These are phyloP conservation scores for fruit fly (Drosophila melanogaster) DNA, from an alignment of 1,140 invertebrate genomes.

Conservation along the genomic window DNA sequence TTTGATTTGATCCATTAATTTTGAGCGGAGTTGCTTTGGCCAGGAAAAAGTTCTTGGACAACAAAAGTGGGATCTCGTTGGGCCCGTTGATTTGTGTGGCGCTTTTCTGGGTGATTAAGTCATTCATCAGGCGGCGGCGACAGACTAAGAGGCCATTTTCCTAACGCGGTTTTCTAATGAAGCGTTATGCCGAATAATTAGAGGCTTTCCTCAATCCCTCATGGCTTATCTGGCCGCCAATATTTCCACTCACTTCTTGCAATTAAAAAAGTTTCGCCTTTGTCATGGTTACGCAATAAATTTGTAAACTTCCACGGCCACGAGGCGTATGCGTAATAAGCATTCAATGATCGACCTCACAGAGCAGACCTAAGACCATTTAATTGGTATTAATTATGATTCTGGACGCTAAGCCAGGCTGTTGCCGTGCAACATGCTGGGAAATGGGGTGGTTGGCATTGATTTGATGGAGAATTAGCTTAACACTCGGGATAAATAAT, in stretches of 20 bases:
- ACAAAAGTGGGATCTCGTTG: slow-evolving; percentile 35
- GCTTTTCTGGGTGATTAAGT: slow-evolving; percentile 80
- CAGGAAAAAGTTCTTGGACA: slow-evolving; percentile 59
- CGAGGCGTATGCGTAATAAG: slow-evolving; percentile 65
- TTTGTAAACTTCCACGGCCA: slow-evolving; percentile 24
- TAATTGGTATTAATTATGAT: slow-evolving; percentile 60
- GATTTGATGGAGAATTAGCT: neutral
- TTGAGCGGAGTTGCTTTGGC: slow-evolving; percentile 50
- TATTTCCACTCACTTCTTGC: slow-evolving; percentile 36
- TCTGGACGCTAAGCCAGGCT: slow-evolving; percentile 23
- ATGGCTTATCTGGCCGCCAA: slow-evolving; percentile 19
- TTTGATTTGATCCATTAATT: slow-evolving; percentile 79
- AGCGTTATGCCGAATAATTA: slow-evolving; percentile 71
- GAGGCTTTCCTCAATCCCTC: slow-evolving; percentile 27
- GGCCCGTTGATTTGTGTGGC: slow-evolving; percentile 72
- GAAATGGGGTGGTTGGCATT: neutral
- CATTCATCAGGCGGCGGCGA: slow-evolving; percentile 64
- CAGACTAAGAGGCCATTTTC: slow-evolving; percentile 20
- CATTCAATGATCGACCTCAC: slow-evolving; percentile 52
- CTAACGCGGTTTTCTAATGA: slow-evolving; percentile 54
- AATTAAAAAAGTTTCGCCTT: slow-evolving; percentile 65
- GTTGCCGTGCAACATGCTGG: slow-evolving; percentile 32
- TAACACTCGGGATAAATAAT: neutral
- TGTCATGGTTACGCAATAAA: slow-evolving; percentile 59
- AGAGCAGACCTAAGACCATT: slow-evolving; percentile 44